Base-by-base conservation (phyloP, 2,113 vertebrate genomes). In the Craseonycteris thonglongyai region DNA sequence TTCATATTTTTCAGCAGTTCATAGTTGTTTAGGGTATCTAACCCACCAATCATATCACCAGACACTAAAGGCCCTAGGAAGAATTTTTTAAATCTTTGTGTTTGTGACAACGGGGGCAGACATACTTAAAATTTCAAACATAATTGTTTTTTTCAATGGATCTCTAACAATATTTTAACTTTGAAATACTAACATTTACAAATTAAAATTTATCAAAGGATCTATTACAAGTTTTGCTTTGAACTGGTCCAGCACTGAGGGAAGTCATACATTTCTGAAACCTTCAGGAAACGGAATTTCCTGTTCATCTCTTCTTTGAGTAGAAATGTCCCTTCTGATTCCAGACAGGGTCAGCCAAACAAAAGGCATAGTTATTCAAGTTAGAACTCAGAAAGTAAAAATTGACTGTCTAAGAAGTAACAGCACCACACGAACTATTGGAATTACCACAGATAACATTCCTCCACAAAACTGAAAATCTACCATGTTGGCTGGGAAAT, bases 401-500 rank as follows among this genome's bases (percentile, higher is more conserved):
- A 30, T 40, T 86, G 71, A 88, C 0, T 0, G 38, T 47, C 28
- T 91, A 94, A 90, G 66, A 91, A 95, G 58, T 59, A 93, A 72
- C 65, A 83, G 59, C 7, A 94, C 15, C 75, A 8, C 11, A 79
- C 15, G 11, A 93, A 91, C 63, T 89, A 42, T n/a, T 86, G 35
- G 45, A 87, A 47, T 91, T 51, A 93, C 59, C 38, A 54, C 61
- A n/a, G 16, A 33, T 40, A 91, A 12, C 7, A 26, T 90, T 91
- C 28, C 81, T 88, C 68, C 42, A 93, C 28, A 93, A 76, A 93
- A 93, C 0, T 95, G 54, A 95, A 93, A 94, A 78, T 75, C 79
- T 90, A 47, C 42, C 61, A 45, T 86, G 58, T 95, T 79, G 12
- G 56, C 24, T 58, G 4, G 22, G 22, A 56, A 49, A 90, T 88